Evolutionary conservation across 2,888 invertebrate genomes (phyloP), one percentile per base, ranked within the genome.

Genomic region (Rhamphomyia laevipes): DNA sequence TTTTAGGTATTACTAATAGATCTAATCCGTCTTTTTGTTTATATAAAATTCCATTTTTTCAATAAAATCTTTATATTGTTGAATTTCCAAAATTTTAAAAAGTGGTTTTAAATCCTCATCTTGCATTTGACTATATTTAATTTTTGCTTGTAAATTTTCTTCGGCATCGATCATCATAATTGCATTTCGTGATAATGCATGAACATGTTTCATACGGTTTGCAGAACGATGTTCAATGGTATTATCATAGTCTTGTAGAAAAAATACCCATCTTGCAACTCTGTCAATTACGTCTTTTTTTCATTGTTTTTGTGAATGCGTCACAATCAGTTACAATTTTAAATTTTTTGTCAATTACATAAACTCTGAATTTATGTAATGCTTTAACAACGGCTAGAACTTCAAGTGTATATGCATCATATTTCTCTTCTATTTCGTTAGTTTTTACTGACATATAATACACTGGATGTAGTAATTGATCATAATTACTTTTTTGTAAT

Each of bases 391-490:
- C 38, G 2, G 17, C 38, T 11, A 38, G 11, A 11, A 38, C 16
- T 38, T 38, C 38, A 7, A 38, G n/a, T 17, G 16, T 11, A 10
- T 38, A 38, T 4, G 17, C 17, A 12, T 18, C 16, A 7, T 10
- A 17, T 11, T 38, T 17, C 9, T 38, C 17, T 38, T 38, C 17
- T 4, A 10, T 9, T 38, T 17, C 17, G 4, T 9, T 10, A 17
- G 38, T 17, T 10, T 38, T 17, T 10, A 46, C 2, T 12, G 44
- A 54, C 47, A 51, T 47, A 40, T 55, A 56, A n/a, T 49, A 45
- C 4, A 54, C 50, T 1, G 55, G 55, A 40, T 56, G 55, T 7
- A 50, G 33, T 27, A 17, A 11, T 16, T 18, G 17, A 17, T 38
- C 38, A 38, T 38, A 16, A 17, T 13, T 37, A 21, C n/a, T 18